Evolutionary conservation across 2,888 invertebrate genomes (phyloP), one percentile per base, ranked within the genome.

Genomic region (Hypena proboscidalis): DNA sequence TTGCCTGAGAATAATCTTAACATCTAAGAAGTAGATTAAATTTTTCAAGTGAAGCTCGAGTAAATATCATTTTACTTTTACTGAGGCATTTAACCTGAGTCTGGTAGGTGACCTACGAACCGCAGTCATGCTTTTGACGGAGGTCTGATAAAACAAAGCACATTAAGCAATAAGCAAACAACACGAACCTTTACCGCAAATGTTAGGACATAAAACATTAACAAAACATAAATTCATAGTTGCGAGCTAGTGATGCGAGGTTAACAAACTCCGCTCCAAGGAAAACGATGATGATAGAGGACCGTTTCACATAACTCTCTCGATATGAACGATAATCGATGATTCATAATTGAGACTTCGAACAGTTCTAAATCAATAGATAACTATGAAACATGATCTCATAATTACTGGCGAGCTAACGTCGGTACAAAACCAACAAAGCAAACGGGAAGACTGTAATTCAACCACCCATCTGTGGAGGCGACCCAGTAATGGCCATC

Each of bases 351-450:
- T 83, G 81, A 86, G 83, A 82, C 81, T 82, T 84, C 69, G 79
- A 70, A 78, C 72, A 81, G 79, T 79, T 85, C 85, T 80, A 81
- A 86, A 87, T 83, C 85, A 83, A 82, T 85, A 81, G 81, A 81
- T 82, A 81, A 83, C 77, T 80, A 84, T 77, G 83, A 83, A 85
- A 83, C 83, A 86, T 86, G 86, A 88, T 85, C 83, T 82, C 81
- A 83, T 89, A 89, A 89, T 89, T 85, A 85, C 79, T 77, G 71
- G 71, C 73, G 58, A 73, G 68, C 72, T 71, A 79, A 77, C 74
- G 75, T 74, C 80, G 80, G 76, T 73, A 80, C 73, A 81, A 85
- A 85, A 81, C 77, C 77, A 84, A 87, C 80, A 84, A 80, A 82
- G 82, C 77, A 67, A 71, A 77, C 76, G 75, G 80, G 82, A 81